phyloP scores from a whole-genome alignment of 1,140 invertebrate species.

The Bombyx mori region ASM3026992v2 NC_085133.1:3501001-3501500 shows the following conservation, averaged over 20 bases:
- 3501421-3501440: slow-evolving; percentile 53
- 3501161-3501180: slow-evolving; percentile 85
- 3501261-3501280: slow-evolving; percentile 77
- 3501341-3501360: slow-evolving; percentile 44
- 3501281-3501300: slow-evolving; percentile 72
- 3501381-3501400: slow-evolving; percentile 42
- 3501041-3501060: slow-evolving; percentile 74
- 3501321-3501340: slow-evolving; percentile 63
- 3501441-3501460: slow-evolving; percentile 55
- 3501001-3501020: slow-evolving; percentile 78
- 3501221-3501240: slow-evolving; percentile 87
- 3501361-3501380: slow-evolving; percentile 65
- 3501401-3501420: slow-evolving; percentile 48
- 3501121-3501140: slow-evolving; percentile 81
- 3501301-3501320: slow-evolving; percentile 70
- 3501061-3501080: slow-evolving; percentile 24
- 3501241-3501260: slow-evolving; percentile 80
- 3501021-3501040: slow-evolving; percentile 79
- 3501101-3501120: slow-evolving; percentile 80
- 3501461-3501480: slow-evolving; percentile 42
- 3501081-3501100: slow-evolving; percentile 78
- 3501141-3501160: slow-evolving; percentile 83
- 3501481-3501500: slow-evolving; percentile 39
- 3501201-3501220: slow-evolving; percentile 84
- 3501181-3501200: slow-evolving; percentile 86